phyloP scores from a whole-genome alignment of 2,113 vertebrate species.

The Pedetes capensis region DNA sequence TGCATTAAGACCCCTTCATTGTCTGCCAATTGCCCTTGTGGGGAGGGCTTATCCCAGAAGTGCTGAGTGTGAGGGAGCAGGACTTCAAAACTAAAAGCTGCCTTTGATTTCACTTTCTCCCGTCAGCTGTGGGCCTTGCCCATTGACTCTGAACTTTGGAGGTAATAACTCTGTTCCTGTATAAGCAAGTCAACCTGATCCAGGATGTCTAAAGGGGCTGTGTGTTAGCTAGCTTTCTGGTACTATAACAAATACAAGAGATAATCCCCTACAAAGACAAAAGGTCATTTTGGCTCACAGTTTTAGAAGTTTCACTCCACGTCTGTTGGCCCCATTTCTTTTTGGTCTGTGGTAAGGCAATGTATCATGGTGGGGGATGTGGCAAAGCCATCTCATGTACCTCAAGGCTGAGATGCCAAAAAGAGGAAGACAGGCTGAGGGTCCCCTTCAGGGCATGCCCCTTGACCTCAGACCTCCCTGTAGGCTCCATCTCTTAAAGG shows the following conservation, averaged over 20 bases:
- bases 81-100: background rate
- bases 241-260: background rate
- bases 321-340: background rate
- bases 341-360: background rate
- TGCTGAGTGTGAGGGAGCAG: constrained; percentile 26
- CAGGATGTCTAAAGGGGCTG: background rate
- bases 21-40: constrained; percentile 23
- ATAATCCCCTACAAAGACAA: background rate
- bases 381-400: too few species aligned
- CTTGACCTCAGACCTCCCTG: background rate
- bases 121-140: background rate
- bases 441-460: background rate
- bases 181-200: background rate
- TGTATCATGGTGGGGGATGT: background rate
- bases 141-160: background rate
- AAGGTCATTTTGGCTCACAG: background rate
- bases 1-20: constrained; percentile 24
- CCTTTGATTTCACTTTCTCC: background rate
- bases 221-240: background rate
- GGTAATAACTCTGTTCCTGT: background rate
- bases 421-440: too few species aligned
- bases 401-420: background rate
- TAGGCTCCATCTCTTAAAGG: background rate
- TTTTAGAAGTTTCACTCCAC: background rate
- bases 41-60: background rate